phyloP scores from a whole-genome alignment of 2,888 invertebrate genomes.

The Cerastis leucographa region DNA sequence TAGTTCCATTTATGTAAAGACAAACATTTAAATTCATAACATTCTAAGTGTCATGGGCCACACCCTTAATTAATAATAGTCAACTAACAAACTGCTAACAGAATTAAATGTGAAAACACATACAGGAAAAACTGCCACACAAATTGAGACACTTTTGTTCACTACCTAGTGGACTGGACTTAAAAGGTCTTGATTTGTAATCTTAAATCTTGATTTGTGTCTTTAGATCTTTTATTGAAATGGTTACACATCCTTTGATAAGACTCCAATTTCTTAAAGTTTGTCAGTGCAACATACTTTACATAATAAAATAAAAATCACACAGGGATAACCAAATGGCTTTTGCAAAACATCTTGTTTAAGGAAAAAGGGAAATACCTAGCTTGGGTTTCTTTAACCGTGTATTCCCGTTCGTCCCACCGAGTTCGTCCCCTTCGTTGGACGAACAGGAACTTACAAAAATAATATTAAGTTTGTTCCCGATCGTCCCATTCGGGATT shows the following conservation, averaged over 20 bases:
- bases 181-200: conserved; percentile 3
- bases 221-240: conserved; percentile 1
- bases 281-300: background rate
- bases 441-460: too few species aligned
- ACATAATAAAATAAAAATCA: background rate
- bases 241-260: background rate
- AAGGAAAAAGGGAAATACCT: conserved; percentile 18
- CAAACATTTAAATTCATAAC: too few species aligned
- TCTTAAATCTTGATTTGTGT: background rate
- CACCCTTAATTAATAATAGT: background rate
- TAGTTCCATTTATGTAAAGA: too few species aligned
- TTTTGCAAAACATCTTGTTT: conserved; percentile 1
- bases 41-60: too few species aligned
- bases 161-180: conserved; percentile 17
- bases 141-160: background rate
- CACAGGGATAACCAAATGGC: conserved; percentile 1
- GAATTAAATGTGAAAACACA: background rate
- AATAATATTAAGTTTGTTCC: too few species aligned
- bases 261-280: background rate
- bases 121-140: conserved; percentile 2
- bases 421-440: too few species aligned
- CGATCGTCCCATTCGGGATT: too few species aligned
- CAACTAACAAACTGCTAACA: background rate
- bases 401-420: too few species aligned
- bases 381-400: background rate